Evolutionary conservation across 2,888 invertebrate genomes (phyloP), one percentile per base, ranked within the genome.

Genomic region (Oligia strigilis): DNA sequence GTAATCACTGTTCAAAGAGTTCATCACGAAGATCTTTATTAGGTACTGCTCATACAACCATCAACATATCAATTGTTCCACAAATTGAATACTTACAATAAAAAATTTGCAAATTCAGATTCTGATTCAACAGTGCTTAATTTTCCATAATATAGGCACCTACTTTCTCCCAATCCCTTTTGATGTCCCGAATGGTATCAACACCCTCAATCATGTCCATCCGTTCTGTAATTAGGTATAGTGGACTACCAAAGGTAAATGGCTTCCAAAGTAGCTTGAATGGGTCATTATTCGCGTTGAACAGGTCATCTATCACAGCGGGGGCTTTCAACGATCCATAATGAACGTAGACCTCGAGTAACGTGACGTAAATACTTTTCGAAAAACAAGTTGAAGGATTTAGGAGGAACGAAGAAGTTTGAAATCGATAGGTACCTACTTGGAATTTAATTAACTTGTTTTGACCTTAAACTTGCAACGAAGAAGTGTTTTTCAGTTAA

Each of bases 201-300:
- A 75, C 75, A 77, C 75, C 70, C 75, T 84, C 75, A 74, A 87
- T 86, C 81, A 84, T 88, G 79, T 83, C 87, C 78, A 84, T 78
- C 84, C 79, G 71, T 74, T 77, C 60, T 55, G 72, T 90, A 89
- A 90, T 90, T 90, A 89, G 89, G 77, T 89, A 85, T 83, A 88
- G 82, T 84, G 82, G 80, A 89, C 79, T 87, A 80, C 78, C 72
- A 74, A 89, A 89, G 85, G 90, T 89, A 90, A 89, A 89, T 85
- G 89, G 85, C 83, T 89, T 83, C 77, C 80, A 88, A 93, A 93
- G 92, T 91, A 91, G 90, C 89, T 89, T 91, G 91, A 94, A 93
- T 93, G 91, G 92, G 87, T 94, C 93, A 95, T 96, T 95, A 96
- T 94, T 95, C 93, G 92, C 91, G 92, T 92, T 93, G 94, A 94